These are phyloP conservation scores for Clivina fossor DNA, from an alignment of 2,888 invertebrate species.

Conservation along the genomic window DNA sequence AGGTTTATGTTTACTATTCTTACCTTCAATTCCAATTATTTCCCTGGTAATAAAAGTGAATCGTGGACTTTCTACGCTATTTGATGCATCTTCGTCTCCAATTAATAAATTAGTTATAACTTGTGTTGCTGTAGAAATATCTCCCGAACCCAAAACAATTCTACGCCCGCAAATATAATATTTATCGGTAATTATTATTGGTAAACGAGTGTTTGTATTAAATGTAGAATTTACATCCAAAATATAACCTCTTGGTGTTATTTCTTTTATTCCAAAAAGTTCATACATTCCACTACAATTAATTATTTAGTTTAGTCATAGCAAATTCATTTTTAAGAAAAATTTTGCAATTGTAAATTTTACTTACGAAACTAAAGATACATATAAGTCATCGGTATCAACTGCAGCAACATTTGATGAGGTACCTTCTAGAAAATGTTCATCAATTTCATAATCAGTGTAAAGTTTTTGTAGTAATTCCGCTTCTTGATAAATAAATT, in stretches of 20 bases:
- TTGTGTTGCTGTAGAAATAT: slow-evolving; percentile 56
- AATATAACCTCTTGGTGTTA: slow-evolving; percentile 58
- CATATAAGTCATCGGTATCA: slow-evolving; percentile 67
- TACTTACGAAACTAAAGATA: slow-evolving; percentile 67
- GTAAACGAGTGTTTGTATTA: slow-evolving; percentile 47
- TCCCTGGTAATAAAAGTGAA: slow-evolving; percentile 48
- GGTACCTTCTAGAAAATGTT: slow-evolving; percentile 50
- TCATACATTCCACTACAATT: slow-evolving; percentile 62
- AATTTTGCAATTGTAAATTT: neutral
- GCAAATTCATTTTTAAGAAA: neutral
- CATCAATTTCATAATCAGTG: slow-evolving; percentile 43
- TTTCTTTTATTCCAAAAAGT: slow-evolving; percentile 56
- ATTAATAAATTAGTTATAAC: slow-evolving; percentile 55
- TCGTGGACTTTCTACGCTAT: slow-evolving; percentile 57
- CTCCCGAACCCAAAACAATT: slow-evolving; percentile 57
- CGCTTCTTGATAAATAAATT: slow-evolving; percentile 46
- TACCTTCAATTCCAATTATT: slow-evolving; percentile 53
- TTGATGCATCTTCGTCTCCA: slow-evolving; percentile 52
- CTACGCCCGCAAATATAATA: slow-evolving; percentile 56
- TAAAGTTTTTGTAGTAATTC: slow-evolving; percentile 46
- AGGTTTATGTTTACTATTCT: slow-evolving; percentile 11
- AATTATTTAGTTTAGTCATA: neutral
- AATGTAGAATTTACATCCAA: slow-evolving; percentile 51
- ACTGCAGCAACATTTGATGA: slow-evolving; percentile 65
- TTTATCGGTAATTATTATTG: slow-evolving; percentile 51